Conservation (phyloP, 2,113 vertebrate genomes). For the Carassius carassius region DNA sequence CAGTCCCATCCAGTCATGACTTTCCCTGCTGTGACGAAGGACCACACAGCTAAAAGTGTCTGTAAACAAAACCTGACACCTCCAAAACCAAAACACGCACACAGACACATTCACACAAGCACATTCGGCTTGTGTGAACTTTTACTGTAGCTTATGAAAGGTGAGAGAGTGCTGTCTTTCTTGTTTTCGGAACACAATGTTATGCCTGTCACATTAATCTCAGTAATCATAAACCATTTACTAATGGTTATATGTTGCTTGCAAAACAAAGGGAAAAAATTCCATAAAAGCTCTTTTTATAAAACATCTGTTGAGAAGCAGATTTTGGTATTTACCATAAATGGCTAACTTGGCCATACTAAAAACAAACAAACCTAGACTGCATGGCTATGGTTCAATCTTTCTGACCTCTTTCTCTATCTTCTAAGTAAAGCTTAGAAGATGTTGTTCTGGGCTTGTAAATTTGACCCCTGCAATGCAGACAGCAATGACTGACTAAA, state of each 20-base stretch:
- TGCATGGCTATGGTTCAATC: not conserved
- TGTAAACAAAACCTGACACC: constrained; percentile 40
- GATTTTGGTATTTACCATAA: too few relatives aligned
- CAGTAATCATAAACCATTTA: too few relatives aligned
- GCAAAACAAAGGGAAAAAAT: too few relatives aligned
- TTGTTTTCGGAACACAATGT: too few relatives aligned
- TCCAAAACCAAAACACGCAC: constrained; percentile 19
- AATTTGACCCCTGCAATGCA: not conserved
- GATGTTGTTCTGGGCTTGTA: not conserved
- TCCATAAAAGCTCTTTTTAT: too few relatives aligned
- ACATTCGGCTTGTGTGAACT: constrained; percentile 10
- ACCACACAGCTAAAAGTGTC: constrained; percentile 15
- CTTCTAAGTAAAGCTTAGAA: not conserved
- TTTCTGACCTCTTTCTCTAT: not conserved
- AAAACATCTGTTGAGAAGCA: too few relatives aligned
- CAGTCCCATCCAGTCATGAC: constrained; percentile 48
- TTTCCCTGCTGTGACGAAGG: constrained; percentile 47
- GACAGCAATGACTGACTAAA: not conserved
- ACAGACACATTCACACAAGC: not conserved
- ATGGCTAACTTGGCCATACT: too few relatives aligned
- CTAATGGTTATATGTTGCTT: too few relatives aligned
- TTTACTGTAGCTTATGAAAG: not conserved
- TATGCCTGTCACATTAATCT: too few relatives aligned
- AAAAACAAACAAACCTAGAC: too few relatives aligned
- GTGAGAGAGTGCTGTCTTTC: not conserved